A percentile compares a stretch with the other conserved stretches of the same genome.
Conservation (phyloP, 2,888 invertebrate species). For the Tachina fera region DNA sequence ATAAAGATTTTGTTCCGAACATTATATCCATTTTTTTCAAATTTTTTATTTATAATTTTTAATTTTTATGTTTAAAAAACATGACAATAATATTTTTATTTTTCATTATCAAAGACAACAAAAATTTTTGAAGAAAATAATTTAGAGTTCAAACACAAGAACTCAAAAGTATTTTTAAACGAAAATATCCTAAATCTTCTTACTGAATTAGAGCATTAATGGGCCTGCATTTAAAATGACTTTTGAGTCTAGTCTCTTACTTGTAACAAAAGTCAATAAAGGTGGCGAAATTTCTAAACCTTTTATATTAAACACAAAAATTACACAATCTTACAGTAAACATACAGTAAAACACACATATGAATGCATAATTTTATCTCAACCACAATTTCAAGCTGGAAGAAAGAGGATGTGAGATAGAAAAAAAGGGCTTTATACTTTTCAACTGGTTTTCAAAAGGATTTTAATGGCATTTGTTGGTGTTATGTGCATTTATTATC, state of each 20-base stretch:
- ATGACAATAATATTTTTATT: too few relatives aligned
- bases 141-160: too few relatives aligned
- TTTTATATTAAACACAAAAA: slow-evolving; percentile 35
- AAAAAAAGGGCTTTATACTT: slow-evolving; percentile 55
- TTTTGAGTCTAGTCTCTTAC: background rate
- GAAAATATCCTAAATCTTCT: too few relatives aligned
- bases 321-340: slow-evolving; percentile 10
- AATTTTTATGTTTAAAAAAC: too few relatives aligned
- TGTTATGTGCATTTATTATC: slow-evolving; percentile 69
- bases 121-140: too few relatives aligned
- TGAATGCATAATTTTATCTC: slow-evolving; percentile 66
- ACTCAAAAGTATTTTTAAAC: too few relatives aligned
- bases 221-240: background rate
- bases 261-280: slow-evolving; percentile 33
- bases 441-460: slow-evolving; percentile 71
- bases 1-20: too few relatives aligned
- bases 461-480: slow-evolving; percentile 69
- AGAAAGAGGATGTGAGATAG: slow-evolving; percentile 3
- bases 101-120: too few relatives aligned
- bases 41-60: too few relatives aligned
- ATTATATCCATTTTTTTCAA: too few relatives aligned
- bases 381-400: slow-evolving; percentile 14
- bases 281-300: slow-evolving; percentile 64
- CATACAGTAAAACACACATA: slow-evolving; percentile 45
- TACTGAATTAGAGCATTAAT: too few relatives aligned